Conservation (phyloP, 2,888 invertebrate genomes). For the Eledone cirrhosa region DNA sequence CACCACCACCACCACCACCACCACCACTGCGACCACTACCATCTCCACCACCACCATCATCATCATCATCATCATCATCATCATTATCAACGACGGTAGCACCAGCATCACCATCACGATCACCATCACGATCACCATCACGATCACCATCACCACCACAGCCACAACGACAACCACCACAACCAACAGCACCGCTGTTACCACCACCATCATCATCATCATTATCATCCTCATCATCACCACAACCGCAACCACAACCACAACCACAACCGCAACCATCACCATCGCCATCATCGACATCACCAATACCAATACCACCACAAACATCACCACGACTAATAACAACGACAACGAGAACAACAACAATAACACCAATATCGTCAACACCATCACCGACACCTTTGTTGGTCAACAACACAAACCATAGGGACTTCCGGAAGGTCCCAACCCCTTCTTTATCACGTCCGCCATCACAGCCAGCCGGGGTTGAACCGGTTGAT, state of each 20-base stretch:
- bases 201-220: background rate
- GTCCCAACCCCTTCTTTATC: too few relatives aligned
- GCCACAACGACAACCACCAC: background rate
- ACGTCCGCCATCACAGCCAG: too few relatives aligned
- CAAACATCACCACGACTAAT: background rate
- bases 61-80: background rate
- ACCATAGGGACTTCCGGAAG: too few relatives aligned
- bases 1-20: background rate
- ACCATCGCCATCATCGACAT: background rate
- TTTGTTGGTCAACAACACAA: background rate
- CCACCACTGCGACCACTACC: background rate
- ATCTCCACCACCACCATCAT: background rate
- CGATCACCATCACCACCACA: background rate
- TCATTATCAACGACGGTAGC: background rate
- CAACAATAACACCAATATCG: background rate
- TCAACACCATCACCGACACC: background rate
- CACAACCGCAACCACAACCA: background rate
- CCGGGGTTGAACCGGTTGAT: too few relatives aligned
- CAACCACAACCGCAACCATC: background rate
- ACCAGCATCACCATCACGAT: background rate
- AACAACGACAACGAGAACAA: background rate
- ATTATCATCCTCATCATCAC: background rate
- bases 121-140: background rate
- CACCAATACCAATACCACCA: too few relatives aligned
- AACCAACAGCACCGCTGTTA: background rate